A percentile compares a stretch with the other conserved stretches of the same genome.
phyloP scores from a whole-genome alignment of 2,797 vertebrate species.

The Taenioides sp. region DNA sequence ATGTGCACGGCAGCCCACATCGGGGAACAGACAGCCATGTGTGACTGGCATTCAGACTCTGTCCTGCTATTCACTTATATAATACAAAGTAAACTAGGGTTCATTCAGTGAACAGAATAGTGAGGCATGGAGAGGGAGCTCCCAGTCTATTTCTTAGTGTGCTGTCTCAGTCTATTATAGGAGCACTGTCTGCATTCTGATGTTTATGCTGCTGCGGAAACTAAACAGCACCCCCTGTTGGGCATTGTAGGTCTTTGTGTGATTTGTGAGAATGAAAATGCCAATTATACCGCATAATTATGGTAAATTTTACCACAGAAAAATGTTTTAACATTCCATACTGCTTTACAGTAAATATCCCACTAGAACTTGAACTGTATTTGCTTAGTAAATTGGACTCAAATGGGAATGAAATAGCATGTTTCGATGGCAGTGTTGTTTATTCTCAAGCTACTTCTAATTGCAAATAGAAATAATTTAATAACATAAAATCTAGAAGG shows the following conservation, averaged over 20 bases:
- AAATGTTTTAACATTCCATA: too few species aligned
- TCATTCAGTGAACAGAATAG: too few species aligned
- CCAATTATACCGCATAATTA: slow-evolving; percentile 22
- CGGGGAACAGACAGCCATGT: slow-evolving; percentile 3
- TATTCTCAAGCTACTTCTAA: too few species aligned
- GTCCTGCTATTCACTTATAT: slow-evolving; percentile 1
- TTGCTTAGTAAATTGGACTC: too few species aligned
- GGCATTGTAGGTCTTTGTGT: slow-evolving; percentile 61
- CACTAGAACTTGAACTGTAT: too few species aligned
- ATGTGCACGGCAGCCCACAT: neutral
- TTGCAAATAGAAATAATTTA: too few species aligned
- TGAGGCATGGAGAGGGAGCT: too few species aligned
- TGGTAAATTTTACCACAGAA: slow-evolving; percentile 1
- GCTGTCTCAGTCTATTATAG: neutral
- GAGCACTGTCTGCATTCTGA: slow-evolving; percentile 46
- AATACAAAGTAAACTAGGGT: neutral
- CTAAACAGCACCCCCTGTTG: slow-evolving; percentile 81
- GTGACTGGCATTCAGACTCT: slow-evolving; percentile 13
- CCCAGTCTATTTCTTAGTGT: neutral
- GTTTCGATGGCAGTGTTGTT: neutral
- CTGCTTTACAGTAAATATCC: too few species aligned
- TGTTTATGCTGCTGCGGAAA: slow-evolving; percentile 57
- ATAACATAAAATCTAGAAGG: too few species aligned
- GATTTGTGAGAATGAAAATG: neutral
- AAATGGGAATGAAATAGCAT: neutral